Percentiles rank a stretch among this genome's conserved stretches.
Evolutionary conservation across 2,888 invertebrate genomes (phyloP).

Genomic region (Himalopsyche anomala): DNA sequence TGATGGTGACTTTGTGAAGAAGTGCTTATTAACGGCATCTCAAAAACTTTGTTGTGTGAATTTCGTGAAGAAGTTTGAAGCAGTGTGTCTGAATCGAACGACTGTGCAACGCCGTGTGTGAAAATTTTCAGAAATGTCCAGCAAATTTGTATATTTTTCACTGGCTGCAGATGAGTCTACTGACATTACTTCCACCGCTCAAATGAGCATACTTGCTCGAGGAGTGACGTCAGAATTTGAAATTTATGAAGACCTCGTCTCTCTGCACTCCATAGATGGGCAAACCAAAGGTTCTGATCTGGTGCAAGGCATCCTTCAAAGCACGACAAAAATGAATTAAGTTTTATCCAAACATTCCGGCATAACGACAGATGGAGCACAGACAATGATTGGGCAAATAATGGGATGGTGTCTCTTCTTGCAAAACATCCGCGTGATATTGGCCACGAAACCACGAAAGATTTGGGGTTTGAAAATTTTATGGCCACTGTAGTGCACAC

Average conservation of each 20-base stretch:
- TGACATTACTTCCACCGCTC: not conserved
- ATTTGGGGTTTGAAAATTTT: not conserved
- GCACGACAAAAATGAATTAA: not conserved
- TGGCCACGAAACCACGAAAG: not conserved
- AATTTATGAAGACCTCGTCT: not conserved
- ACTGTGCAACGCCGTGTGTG: not conserved
- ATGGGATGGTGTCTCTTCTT: not conserved
- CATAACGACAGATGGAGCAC: not conserved
- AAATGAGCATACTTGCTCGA: slow-evolving; percentile 3
- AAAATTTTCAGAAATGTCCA: not conserved
- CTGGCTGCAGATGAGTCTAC: too few relatives aligned
- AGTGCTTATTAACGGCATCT: not conserved
- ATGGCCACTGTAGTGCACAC: not conserved
- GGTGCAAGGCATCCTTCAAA: too few relatives aligned
- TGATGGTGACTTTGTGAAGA: not conserved
- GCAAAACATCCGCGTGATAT: not conserved
- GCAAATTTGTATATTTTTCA: not conserved
- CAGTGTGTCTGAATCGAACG: not conserved
- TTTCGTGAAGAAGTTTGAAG: not conserved
- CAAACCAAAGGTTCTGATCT: not conserved
- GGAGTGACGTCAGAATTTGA: not conserved
- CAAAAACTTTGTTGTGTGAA: not conserved
- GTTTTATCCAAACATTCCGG: not conserved
- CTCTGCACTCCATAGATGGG: not conserved
- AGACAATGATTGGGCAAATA: not conserved